Evolutionary conservation across 2,113 vertebrate genomes (phyloP).

Genomic region (Tupaia tana): DNA sequence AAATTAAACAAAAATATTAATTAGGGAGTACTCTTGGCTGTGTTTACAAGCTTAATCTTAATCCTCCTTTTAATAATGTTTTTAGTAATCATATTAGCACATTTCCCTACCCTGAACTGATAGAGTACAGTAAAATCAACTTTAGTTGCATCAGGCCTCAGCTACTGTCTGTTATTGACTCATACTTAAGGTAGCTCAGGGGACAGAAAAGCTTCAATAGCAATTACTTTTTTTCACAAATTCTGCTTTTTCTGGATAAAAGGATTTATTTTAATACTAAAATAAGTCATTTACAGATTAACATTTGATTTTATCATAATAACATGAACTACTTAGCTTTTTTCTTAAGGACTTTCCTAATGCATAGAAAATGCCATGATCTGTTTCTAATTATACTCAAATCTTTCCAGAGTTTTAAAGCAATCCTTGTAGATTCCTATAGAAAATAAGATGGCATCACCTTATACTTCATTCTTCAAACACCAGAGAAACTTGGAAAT

Average conservation of each 20-base stretch:
- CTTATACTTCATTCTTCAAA: not conserved
- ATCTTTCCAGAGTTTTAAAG: constrained; percentile 40
- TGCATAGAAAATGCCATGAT: constrained; percentile 60
- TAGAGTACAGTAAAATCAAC: not conserved
- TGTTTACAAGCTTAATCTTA: not conserved
- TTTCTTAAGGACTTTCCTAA: constrained; percentile 55
- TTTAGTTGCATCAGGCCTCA: not conserved
- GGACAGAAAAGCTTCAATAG: constrained; percentile 8
- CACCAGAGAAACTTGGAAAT: not conserved
- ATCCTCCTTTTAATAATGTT: not conserved
- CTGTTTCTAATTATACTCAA: constrained; percentile 49
- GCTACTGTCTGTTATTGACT: not conserved
- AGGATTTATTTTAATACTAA: constrained; percentile 71
- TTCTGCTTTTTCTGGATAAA: constrained; percentile 67
- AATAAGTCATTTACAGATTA: constrained; percentile 72
- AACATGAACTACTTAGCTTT: constrained; percentile 49
- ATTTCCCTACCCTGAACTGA: not conserved
- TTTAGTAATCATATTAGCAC: not conserved
- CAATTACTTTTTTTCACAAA: constrained; percentile 52
- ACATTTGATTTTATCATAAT: constrained; percentile 65
- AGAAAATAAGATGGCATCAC: not conserved
- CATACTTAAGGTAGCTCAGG: not conserved
- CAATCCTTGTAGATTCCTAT: not conserved
- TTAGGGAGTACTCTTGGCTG: not conserved
- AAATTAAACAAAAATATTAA: constrained; percentile 1